Evolutionary conservation across 2,797 vertebrate species (phyloP), one percentile per base, ranked within the genome.

Genomic region (Sciaenops ocellatus): DNA sequence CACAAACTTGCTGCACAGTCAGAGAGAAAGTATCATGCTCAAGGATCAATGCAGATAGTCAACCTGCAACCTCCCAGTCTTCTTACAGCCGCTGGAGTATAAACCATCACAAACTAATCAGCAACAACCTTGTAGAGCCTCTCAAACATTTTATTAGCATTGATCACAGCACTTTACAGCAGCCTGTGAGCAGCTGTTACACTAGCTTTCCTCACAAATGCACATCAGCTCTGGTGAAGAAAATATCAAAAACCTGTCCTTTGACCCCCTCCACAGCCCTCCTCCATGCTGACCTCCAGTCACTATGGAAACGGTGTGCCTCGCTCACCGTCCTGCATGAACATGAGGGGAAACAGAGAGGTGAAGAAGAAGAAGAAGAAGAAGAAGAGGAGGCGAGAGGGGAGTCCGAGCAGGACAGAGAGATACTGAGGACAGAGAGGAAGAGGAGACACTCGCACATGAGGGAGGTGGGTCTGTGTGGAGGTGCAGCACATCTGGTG

Each of bases 271-370:
- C 69, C 4, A 16, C 86, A 94, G 95, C 84, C 63, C 90, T 93
- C 63, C 60, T 93, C 56, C 93, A 95, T 22, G 73, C 73, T 22
- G 92, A 95, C 85, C 93, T 96, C 34, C 85, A 83, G 62, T 86
- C 51, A 1, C 83, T 96, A 30, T 97, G 96, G 96, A 92, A 90
- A 73, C 89, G 34, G 52, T 80, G 86, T 48, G 93, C 95, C 41
- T 74, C 85, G 20, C 68, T 89, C 18, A 76, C 73, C 1, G 6
- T 51, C n/a, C 54, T 79, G 42, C 74, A 82, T n/a, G 84, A 54
- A 67, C 44, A 51, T n/a, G 80, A 68, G 69, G 71, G 70, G 20
- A 47, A 83, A 79, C 46, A 18, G 12, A 57, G 22, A 56, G 76
- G 16, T 34, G 50, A 51, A 11, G 84, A 70, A 4, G 85, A 83